These are phyloP conservation scores for Cataglyphis hispanica DNA, from an alignment of 1,140 invertebrate genomes.

Conservation along the genomic window DNA sequence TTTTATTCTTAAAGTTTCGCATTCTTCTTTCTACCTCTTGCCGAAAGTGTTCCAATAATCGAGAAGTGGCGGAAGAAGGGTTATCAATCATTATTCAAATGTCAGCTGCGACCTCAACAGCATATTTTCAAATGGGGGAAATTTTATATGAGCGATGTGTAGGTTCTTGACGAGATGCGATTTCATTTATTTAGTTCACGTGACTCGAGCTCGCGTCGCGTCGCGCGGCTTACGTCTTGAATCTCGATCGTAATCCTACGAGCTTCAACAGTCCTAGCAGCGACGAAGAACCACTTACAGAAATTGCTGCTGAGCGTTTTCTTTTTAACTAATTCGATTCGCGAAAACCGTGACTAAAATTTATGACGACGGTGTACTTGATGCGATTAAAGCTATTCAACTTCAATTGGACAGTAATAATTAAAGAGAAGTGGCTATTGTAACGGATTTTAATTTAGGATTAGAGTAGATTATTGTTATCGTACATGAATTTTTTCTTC, in stretches of 20 bases:
- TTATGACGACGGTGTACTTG: background rate
- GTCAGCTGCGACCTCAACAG: slow-evolving; percentile 27
- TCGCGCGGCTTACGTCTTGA: slow-evolving; percentile 20
- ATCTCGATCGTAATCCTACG: slow-evolving; percentile 51
- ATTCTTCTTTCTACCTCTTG: background rate
- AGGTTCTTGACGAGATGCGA: slow-evolving; percentile 41
- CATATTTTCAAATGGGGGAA: slow-evolving; percentile 45
- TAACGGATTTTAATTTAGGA: too few relatives aligned
- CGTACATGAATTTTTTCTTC: background rate
- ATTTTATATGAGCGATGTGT: slow-evolving; percentile 46
- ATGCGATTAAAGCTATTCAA: slow-evolving; percentile 9
- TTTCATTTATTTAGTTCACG: slow-evolving; percentile 53
- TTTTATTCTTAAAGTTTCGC: background rate
- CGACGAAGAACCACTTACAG: slow-evolving; percentile 56
- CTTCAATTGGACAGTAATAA: background rate
- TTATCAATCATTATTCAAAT: slow-evolving; percentile 56
- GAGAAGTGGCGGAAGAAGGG: slow-evolving; percentile 12
- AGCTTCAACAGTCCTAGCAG: slow-evolving; percentile 20
- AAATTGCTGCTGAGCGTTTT: slow-evolving; percentile 50
- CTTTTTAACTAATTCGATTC: slow-evolving; percentile 48
- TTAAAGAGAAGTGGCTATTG: background rate
- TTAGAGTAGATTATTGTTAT: background rate
- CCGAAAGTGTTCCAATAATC: slow-evolving; percentile 1
- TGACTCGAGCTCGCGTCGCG: slow-evolving; percentile 40
- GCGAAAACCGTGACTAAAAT: slow-evolving; percentile 39